A percentile compares a stretch with the other conserved stretches of the same genome.
Evolutionary conservation across 2,888 invertebrate genomes (phyloP).

Genomic region (Trichogramma dendrolimi): DNA sequence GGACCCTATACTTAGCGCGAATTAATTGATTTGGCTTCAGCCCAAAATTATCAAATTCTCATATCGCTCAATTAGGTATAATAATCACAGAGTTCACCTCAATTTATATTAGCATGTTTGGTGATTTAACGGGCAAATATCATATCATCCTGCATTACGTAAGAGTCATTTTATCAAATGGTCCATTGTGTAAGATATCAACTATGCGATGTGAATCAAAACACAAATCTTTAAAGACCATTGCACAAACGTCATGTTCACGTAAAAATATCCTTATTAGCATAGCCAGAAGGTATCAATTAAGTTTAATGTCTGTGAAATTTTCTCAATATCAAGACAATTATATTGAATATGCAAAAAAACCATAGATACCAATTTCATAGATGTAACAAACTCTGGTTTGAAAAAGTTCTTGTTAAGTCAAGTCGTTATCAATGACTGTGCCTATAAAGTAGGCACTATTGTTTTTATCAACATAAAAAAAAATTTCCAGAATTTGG

Average conservation of each 20-base stretch:
- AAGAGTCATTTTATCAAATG: slow-evolving; percentile 11
- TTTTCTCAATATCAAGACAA: background rate
- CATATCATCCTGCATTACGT: slow-evolving; percentile 22
- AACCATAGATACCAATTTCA: background rate
- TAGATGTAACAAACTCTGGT: background rate
- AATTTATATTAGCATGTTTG: slow-evolving; percentile 15
- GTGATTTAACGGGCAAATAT: slow-evolving; percentile 19
- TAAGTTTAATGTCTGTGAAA: slow-evolving; percentile 1
- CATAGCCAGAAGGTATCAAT: slow-evolving; percentile 7
- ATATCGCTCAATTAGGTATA: slow-evolving; percentile 9
- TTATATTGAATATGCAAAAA: slow-evolving; percentile 9
- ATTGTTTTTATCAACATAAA: background rate
- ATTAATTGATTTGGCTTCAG: slow-evolving; percentile 19
- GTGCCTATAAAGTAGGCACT: background rate
- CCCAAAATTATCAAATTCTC: slow-evolving; percentile 13
- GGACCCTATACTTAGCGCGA: slow-evolving; percentile 21
- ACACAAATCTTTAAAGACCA: slow-evolving; percentile 16
- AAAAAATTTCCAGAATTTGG: background rate
- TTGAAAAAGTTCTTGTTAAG: background rate
- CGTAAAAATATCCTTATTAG: slow-evolving; percentile 13
- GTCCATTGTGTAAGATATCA: slow-evolving; percentile 13
- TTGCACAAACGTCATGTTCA: slow-evolving; percentile 2
- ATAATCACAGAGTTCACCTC: slow-evolving; percentile 15
- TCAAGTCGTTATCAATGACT: background rate
- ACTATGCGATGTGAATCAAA: slow-evolving; percentile 24